These are phyloP conservation scores for Saccostrea cuccullata DNA, from an alignment of 1,140 invertebrate genomes.

Conservation along the genomic window DNA sequence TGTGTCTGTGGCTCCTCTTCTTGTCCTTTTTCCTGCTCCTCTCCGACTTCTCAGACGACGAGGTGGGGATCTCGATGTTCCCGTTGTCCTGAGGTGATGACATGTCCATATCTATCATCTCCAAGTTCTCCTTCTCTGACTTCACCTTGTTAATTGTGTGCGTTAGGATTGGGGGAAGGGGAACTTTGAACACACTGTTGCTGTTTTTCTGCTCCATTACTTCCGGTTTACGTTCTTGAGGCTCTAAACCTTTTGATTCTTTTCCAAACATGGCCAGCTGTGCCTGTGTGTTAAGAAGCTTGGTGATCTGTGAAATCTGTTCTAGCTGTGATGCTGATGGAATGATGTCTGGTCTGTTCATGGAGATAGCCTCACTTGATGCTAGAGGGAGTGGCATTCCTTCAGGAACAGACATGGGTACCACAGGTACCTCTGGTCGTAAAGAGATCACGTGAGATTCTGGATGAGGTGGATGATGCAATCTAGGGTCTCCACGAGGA, in stretches of 20 bases:
- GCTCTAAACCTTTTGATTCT: conserved; percentile 16
- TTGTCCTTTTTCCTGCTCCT: conserved; percentile 15
- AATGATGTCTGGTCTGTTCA: conserved; percentile 13
- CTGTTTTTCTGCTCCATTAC: conserved; percentile 6
- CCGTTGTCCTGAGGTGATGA: conserved; percentile 77
- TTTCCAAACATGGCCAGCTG: conserved; percentile 54
- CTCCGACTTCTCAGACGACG: conserved; percentile 32
- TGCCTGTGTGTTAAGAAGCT: conserved; percentile 58
- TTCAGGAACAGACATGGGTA: conserved; percentile 36
- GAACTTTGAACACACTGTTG: conserved; percentile 69
- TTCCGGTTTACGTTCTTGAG: conserved; percentile 20
- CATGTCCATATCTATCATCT: conserved; percentile 84
- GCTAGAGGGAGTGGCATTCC: not conserved
- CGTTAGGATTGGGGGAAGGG: conserved; percentile 39
- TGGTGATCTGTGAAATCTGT: conserved; percentile 56
- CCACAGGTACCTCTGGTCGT: conserved; percentile 15
- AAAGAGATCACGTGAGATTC: conserved; percentile 37
- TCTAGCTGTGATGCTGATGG: conserved; percentile 44
- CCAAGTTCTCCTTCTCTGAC: conserved; percentile 70
- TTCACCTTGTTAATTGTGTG: conserved; percentile 32
- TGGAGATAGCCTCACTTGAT: conserved; percentile 37
- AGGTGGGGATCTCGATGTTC: conserved; percentile 63
- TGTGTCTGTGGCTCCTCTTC: conserved; percentile 43
- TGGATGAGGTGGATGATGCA: conserved; percentile 21
- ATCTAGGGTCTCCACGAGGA: conserved; percentile 50